phyloP scores from a whole-genome alignment of 1,140 invertebrate genomes.

The Penaeus vannamei region DNA sequence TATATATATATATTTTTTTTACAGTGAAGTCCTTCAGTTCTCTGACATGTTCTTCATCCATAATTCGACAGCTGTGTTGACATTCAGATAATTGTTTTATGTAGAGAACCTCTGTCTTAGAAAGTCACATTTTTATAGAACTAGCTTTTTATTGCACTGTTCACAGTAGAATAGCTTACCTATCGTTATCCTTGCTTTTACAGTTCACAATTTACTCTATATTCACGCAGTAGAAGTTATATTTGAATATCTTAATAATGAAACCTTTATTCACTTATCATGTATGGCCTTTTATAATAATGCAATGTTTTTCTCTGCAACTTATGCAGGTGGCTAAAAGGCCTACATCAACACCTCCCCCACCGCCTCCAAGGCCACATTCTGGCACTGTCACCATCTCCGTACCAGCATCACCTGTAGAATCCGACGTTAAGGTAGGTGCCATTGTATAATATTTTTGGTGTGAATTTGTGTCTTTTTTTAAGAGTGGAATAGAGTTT shows the following conservation, averaged over 20 bases:
- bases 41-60: neutral
- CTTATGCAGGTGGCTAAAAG: slow-evolving; percentile 56
- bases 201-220: too few relatives aligned
- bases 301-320: neutral
- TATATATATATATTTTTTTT: slow-evolving; percentile 18
- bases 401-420: slow-evolving; percentile 61
- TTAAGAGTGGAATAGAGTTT: neutral
- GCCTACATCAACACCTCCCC: slow-evolving; percentile 58
- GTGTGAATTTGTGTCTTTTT: neutral
- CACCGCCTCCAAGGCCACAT: slow-evolving; percentile 52
- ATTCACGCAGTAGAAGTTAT: too few relatives aligned
- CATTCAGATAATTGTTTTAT: too few relatives aligned
- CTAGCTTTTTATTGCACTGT: too few relatives aligned
- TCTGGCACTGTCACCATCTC: slow-evolving; percentile 62
- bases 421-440: slow-evolving; percentile 53
- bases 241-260: neutral
- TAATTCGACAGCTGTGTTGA: too few relatives aligned
- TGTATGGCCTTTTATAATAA: neutral
- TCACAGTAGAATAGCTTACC: too few relatives aligned
- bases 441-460: neutral
- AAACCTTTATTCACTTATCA: neutral
- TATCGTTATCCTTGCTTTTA: too few relatives aligned
- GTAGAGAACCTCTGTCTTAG: too few relatives aligned
- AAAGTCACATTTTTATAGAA: too few relatives aligned
- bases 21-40: neutral